Base-by-base conservation (phyloP, 2,113 vertebrate genomes). In the Atherinomorus stipes region DNA sequence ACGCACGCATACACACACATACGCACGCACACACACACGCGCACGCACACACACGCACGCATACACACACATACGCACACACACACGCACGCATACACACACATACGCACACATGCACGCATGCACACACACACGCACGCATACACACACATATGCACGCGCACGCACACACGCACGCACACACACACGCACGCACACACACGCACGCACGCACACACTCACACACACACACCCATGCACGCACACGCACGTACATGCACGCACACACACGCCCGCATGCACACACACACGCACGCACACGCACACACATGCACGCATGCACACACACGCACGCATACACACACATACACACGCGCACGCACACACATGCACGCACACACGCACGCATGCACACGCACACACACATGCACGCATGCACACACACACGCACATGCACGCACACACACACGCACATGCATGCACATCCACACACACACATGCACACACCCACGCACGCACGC, bases 401-500 rank as follows among this genome's bases (percentile, higher is more conserved):
- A n/a, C n/a, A n/a, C n/a, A n/a, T n/a, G n/a, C 31, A 34, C 31
- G 9, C 7, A 34, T 1, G 9, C 7, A 34, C 64, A 60, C 62
- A 60, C 56, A 78, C 19, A 64, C 54, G 9, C 31, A 34, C 7
- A 34, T 1, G 9, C 7, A 34, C 64, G 57, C 62, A 60, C 56
- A 78, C 19, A 64, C 54, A n/a, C n/a, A n/a, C n/a, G n/a, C n/a
- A n/a, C n/a, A n/a, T n/a, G n/a, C n/a, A n/a, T n/a, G n/a, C n/a
- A n/a, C n/a, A n/a, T n/a, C n/a, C n/a, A n/a, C n/a, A n/a, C n/a
- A n/a, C 31, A 34, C 31, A 34, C 7, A 34, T 1, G 9, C 7
- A 34, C 64, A 60, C 62, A 60, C 56, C 76, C 19, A 64, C 54
- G n/a, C n/a, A n/a, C n/a, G n/a, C n/a, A n/a, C n/a, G n/a, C n/a